Evolutionary conservation across 2,797 vertebrate genomes (phyloP), one percentile per base, ranked within the genome.

Genomic region (Sphaeramia orbicularis): DNA sequence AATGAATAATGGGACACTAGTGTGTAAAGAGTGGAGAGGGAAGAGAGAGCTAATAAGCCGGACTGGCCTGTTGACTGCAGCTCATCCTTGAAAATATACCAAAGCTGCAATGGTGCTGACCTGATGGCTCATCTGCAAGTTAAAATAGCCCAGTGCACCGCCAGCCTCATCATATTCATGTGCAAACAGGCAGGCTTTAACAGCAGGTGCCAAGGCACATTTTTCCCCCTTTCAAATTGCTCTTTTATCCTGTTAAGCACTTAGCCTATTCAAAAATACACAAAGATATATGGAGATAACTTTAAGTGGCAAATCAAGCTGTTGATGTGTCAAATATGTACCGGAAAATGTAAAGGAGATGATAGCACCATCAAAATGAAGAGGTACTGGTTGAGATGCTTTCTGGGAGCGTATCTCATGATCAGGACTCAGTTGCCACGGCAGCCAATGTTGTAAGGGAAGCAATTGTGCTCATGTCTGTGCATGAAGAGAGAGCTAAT

Each of bases 41-140:
- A 76, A 80, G 84, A 61, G 70, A 81, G 81, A 83, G 85, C 83
- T 86, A 90, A 91, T 88, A 82, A 86, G 85, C 67, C 32, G 43
- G 63, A 53, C 78, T 83, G 79, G 88, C 89, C 89, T 86, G 88
- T 90, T 91, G 91, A 92, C 89, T 91, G 80, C 77, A 80, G 80
- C 88, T 88, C 81, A 88, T 84, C 82, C 83, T 87, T 89, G 88
- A 88, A 90, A 90, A 87, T 51, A 90, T 84, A 91, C 78, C 80
- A 78, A 83, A 86, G 87, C 86, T 82, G 80, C 81, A 81, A 84
- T 54, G 79, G 80, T 75, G 74, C 84, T 92, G 89, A 92, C 89
- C 89, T 81, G 86, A 78, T 79, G 81, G 89, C 90, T 94, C 90
- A 94, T 94, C 93, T 94, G 92, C 92, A 93, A 93, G 91, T 94